Evolutionary conservation across 2,113 vertebrate species (phyloP).

Genomic region (Picathartes gymnocephalus): DNA sequence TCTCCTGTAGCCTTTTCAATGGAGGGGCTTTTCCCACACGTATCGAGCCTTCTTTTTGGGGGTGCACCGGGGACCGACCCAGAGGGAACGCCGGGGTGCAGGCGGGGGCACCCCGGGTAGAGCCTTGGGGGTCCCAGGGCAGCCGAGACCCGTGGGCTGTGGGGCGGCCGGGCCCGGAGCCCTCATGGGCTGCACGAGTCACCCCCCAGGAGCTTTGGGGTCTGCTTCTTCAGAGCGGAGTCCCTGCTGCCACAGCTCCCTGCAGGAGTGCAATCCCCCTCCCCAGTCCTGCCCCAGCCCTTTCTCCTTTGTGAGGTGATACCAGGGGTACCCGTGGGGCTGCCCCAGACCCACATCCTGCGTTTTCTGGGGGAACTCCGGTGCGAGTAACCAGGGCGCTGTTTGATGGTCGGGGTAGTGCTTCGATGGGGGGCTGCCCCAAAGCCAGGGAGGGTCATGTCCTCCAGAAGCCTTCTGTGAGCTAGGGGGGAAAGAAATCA

Average conservation of each 20-base stretch:
- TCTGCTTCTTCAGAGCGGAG: not conserved
- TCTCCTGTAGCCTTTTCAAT: not conserved
- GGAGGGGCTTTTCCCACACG: not conserved
- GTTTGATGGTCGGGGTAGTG: fast-evolving
- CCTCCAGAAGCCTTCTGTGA: not conserved
- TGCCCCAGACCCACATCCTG: not conserved
- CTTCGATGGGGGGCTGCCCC: not conserved
- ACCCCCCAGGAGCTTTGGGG: not conserved
- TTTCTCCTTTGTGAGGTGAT: too few relatives aligned
- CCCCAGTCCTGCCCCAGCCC: not conserved
- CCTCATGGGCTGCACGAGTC: not conserved
- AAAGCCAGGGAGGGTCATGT: not conserved
- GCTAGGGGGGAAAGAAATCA: fast-evolving
- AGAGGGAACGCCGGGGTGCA: too few relatives aligned
- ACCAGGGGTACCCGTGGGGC: not conserved
- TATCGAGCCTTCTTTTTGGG: not conserved
- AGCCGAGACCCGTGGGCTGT: not conserved
- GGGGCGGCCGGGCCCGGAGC: too few relatives aligned
- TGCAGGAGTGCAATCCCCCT: not conserved
- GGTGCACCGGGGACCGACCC: not conserved
- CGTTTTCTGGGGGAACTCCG: fast-evolving
- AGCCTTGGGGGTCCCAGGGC: not conserved
- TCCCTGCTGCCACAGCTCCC: not conserved
- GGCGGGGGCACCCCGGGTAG: too few relatives aligned
- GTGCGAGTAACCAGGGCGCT: fast-evolving